Evolutionary conservation across 2,113 vertebrate genomes (phyloP).

Genomic region (Osmerus mordax): DNA sequence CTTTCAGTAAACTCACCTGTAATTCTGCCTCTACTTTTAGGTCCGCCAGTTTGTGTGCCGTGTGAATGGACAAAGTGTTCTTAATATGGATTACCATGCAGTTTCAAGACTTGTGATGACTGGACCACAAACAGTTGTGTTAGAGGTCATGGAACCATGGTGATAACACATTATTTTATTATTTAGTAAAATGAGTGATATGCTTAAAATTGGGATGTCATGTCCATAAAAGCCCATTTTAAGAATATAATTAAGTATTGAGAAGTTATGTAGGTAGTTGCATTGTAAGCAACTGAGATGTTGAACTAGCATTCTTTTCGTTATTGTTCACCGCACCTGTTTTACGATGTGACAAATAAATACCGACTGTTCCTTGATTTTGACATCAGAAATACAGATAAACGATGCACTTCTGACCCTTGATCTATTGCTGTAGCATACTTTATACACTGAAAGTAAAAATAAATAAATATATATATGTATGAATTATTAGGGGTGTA

Average conservation of each 20-base stretch:
- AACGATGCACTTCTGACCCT: background rate
- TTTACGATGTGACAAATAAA: too few relatives aligned
- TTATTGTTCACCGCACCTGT: too few relatives aligned
- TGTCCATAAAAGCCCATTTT: too few relatives aligned
- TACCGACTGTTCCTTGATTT: too few relatives aligned
- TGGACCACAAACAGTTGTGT: slow-evolving; percentile 76
- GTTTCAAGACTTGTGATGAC: slow-evolving; percentile 83
- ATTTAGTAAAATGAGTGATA: background rate
- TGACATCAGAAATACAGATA: background rate
- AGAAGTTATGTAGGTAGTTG: too few relatives aligned
- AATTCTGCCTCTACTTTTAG: slow-evolving; percentile 48
- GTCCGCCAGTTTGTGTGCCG: slow-evolving; percentile 82
- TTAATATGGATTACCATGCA: slow-evolving; percentile 77
- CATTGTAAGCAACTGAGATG: too few relatives aligned
- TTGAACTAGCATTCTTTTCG: too few relatives aligned
- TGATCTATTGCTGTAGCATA: background rate
- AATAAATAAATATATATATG: too few relatives aligned
- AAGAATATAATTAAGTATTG: too few relatives aligned
- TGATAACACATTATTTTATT: slow-evolving; percentile 49
- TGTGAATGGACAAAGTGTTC: slow-evolving; percentile 77
- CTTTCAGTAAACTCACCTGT: background rate
- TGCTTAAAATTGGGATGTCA: too few relatives aligned
- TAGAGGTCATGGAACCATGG: slow-evolving; percentile 82
- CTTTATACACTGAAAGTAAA: background rate
- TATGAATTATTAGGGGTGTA: too few relatives aligned